Evolutionary conservation across 2,113 vertebrate species (phyloP).

Genomic region (Nipponia nippon): DNA sequence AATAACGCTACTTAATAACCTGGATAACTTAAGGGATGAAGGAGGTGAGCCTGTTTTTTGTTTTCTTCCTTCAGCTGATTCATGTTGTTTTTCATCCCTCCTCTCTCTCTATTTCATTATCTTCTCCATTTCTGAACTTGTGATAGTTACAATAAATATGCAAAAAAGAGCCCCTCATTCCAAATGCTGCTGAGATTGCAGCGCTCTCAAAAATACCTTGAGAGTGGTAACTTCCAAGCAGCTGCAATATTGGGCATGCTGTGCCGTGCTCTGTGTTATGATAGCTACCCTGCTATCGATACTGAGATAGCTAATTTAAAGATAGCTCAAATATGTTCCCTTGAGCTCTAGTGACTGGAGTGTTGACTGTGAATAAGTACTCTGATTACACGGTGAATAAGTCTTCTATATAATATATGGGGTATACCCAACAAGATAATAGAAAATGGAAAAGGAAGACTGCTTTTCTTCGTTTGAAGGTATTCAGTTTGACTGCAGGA

Average conservation of each 20-base stretch:
- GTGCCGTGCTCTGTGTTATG: not conserved
- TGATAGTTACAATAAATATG: not conserved
- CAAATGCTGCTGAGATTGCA: not conserved
- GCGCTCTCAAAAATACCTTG: not conserved
- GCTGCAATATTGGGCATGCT: not conserved
- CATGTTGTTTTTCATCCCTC: not conserved
- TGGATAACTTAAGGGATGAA: not conserved
- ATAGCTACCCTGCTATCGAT: not conserved
- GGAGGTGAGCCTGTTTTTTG: not conserved
- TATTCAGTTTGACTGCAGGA: not conserved
- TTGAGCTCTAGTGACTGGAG: not conserved
- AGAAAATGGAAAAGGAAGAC: not conserved
- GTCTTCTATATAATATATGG: not conserved
- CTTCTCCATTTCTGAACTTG: not conserved
- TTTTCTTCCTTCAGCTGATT: not conserved
- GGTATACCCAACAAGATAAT: not conserved
- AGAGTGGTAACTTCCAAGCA: not conserved
- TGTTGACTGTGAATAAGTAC: constrained; percentile 36
- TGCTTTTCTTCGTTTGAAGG: not conserved
- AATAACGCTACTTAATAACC: not conserved
- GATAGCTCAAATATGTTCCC: constrained; percentile 35
- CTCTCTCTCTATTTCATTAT: not conserved
- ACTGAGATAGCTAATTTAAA: constrained; percentile 34
- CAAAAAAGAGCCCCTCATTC: not conserved
- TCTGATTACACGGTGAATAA: constrained; percentile 30